Conservation (phyloP, 2,797 vertebrate genomes). For the Centroberyx gerrardi region DNA sequence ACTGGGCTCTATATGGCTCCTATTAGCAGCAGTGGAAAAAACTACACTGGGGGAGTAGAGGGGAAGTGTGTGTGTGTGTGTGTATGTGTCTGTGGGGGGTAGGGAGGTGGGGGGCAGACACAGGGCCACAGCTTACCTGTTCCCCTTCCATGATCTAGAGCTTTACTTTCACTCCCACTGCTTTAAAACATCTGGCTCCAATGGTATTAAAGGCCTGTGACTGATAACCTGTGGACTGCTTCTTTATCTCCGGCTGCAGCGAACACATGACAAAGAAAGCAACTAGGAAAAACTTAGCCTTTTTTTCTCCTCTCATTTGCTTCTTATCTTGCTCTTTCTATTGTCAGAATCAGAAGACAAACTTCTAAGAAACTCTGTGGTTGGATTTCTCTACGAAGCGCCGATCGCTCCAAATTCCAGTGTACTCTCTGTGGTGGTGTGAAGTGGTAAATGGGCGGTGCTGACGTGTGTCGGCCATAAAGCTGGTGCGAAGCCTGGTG, state of each 20-base stretch:
- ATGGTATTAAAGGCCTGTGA: constrained; percentile 53
- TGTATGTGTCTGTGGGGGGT: constrained; percentile 10
- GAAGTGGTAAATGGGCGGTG: constrained; percentile 49
- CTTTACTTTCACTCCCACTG: constrained; percentile 30
- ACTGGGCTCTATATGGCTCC: constrained; percentile 66
- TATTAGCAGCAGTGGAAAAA: constrained; percentile 71
- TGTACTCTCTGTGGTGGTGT: constrained; percentile 43
- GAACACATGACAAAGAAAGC: not conserved
- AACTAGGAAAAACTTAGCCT: constrained; percentile 2
- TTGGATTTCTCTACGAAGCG: constrained; percentile 49
- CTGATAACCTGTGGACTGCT: constrained; percentile 45
- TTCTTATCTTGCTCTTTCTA: constrained; percentile 41
- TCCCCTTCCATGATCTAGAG: constrained; percentile 54
- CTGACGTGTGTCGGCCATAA: constrained; percentile 19
- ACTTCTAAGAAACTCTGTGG: constrained; percentile 47
- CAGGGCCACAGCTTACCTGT: constrained; percentile 51
- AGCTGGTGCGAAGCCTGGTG: constrained; percentile 1
- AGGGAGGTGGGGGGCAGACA: constrained; percentile 28
- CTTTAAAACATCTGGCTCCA: constrained; percentile 69
- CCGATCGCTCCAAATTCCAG: constrained; percentile 38
- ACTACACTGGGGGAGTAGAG: constrained; percentile 38
- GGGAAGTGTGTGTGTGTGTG: constrained; percentile 13
- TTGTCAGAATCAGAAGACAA: constrained; percentile 27
- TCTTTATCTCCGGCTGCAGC: constrained; percentile 36
- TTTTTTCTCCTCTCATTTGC: constrained; percentile 36